Conservation (phyloP, 2,113 vertebrate genomes). For the Astur gentilis region DNA sequence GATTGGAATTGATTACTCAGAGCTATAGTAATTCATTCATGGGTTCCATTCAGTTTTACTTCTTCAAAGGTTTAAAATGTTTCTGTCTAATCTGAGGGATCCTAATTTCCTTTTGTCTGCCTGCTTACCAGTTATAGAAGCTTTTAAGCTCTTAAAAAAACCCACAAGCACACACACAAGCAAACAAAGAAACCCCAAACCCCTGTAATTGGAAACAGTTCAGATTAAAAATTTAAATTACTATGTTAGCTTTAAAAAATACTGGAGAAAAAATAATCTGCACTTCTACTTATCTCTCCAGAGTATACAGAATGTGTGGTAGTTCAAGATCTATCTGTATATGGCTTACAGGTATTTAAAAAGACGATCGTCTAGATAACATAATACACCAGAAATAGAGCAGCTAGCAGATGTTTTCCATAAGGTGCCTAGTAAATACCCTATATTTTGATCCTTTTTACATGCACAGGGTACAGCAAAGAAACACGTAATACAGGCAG, state of each 20-base stretch:
- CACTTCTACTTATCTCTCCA: not conserved
- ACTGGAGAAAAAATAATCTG: not conserved
- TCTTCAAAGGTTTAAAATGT: not conserved
- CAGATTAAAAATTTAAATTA: not conserved
- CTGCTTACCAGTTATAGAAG: not conserved
- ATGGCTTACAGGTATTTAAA: not conserved
- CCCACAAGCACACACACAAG: not conserved
- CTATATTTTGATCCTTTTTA: not conserved
- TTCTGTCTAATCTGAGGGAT: not conserved
- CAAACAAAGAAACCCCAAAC: not conserved
- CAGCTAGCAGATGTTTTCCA: not conserved
- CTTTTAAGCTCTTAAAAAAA: not conserved
- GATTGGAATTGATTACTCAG: slow-evolving; percentile 25
- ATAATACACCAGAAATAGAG: not conserved
- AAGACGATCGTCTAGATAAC: not conserved
- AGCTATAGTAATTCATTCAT: slow-evolving; percentile 28
- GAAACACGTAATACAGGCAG: not conserved
- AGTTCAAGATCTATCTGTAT: not conserved
- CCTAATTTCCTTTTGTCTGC: not conserved
- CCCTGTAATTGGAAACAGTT: not conserved
- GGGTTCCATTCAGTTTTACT: not conserved
- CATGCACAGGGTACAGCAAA: not conserved
- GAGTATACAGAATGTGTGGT: not conserved
- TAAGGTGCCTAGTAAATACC: not conserved
- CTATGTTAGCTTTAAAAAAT: not conserved